These are phyloP conservation scores for Apoderus coryli DNA, from an alignment of 2,888 invertebrate species.

Conservation along the genomic window DNA sequence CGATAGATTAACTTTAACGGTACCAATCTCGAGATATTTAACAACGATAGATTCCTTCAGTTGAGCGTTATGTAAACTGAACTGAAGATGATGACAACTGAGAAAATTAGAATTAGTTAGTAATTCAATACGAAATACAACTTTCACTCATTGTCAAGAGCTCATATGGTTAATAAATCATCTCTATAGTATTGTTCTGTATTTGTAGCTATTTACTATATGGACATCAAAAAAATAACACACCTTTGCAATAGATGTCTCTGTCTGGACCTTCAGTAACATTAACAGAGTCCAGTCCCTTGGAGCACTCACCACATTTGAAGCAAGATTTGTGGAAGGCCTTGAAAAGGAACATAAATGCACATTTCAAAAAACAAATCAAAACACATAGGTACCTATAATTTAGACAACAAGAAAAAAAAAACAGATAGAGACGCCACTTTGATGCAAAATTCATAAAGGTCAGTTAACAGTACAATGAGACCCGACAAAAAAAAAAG, in stretches of 20 bases:
- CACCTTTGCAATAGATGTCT: slow-evolving; percentile 95
- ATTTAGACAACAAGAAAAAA: slow-evolving; percentile 7
- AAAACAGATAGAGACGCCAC: not conserved
- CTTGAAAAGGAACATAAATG: slow-evolving; percentile 36
- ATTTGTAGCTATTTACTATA: too few species aligned
- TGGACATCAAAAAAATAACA: slow-evolving; percentile 24
- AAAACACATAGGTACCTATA: slow-evolving; percentile 3
- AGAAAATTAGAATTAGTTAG: too few species aligned
- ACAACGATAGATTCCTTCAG: too few species aligned
- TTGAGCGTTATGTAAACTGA: too few species aligned
- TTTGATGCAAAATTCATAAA: slow-evolving; percentile 2
- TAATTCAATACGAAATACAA: too few species aligned
- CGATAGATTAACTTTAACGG: too few species aligned
- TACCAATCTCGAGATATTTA: too few species aligned
- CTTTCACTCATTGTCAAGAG: too few species aligned
- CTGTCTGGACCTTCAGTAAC: slow-evolving; percentile 90
- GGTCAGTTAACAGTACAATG: not conserved
- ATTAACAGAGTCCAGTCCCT: slow-evolving; percentile 79
- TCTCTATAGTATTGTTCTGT: too few species aligned
- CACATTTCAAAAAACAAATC: slow-evolving; percentile 5
- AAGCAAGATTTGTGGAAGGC: slow-evolving; percentile 88
- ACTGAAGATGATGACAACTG: too few species aligned
- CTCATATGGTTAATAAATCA: too few species aligned
- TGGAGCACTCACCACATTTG: slow-evolving; percentile 79
- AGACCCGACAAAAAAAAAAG: slow-evolving; percentile 7